Percentiles rank a stretch among this genome's conserved stretches.
Evolutionary conservation across 1,140 invertebrate genomes (phyloP).

Genomic region (Zaprionus vittiger): DNA sequence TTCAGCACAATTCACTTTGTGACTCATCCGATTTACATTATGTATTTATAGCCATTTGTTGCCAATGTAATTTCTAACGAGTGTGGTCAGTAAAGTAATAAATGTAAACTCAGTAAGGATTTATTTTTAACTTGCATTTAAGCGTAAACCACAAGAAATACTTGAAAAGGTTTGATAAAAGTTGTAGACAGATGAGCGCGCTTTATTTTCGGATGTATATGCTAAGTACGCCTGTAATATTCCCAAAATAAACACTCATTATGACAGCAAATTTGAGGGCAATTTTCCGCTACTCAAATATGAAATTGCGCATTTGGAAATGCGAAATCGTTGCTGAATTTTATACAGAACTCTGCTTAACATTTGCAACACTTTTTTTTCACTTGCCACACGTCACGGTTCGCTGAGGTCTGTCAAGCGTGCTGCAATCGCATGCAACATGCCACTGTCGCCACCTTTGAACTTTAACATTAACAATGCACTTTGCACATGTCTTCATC

Average conservation of each 20-base stretch:
- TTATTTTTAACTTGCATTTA: neutral
- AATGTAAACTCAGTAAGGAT: neutral
- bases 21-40: constrained; percentile 1
- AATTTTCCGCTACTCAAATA: neutral
- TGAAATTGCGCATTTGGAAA: constrained; percentile 2
- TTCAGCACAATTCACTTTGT: neutral
- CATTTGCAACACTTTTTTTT: neutral
- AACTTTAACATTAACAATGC: constrained; percentile 23
- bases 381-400: neutral
- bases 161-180: neutral
- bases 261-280: neutral
- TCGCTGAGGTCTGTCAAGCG: neutral
- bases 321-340: neutral
- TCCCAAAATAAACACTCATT: constrained; percentile 3
- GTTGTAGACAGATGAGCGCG: neutral
- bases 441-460: constrained; percentile 9
- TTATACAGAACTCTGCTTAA: neutral
- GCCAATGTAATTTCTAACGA: neutral
- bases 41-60: neutral
- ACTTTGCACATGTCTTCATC: constrained; percentile 25
- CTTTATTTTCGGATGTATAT: neutral
- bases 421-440: constrained; percentile 29
- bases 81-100: neutral
- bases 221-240: neutral
- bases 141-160: neutral